Conservation (phyloP, 2,888 invertebrate genomes). For the Luffia ferchaultella region DNA sequence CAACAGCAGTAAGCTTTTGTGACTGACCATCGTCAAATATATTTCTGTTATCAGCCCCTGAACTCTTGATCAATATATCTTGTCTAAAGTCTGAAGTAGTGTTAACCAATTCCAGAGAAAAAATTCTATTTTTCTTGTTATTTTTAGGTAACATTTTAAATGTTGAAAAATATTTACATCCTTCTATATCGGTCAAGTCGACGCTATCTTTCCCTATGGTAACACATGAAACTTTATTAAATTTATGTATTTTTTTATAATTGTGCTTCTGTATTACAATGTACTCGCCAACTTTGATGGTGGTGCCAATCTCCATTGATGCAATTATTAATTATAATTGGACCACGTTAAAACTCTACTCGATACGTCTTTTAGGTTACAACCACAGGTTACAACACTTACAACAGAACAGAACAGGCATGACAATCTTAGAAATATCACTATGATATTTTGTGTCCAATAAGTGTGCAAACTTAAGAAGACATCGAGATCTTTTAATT, state of each 20-base stretch:
- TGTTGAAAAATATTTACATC: constrained; percentile 75
- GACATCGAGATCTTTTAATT: too few species aligned
- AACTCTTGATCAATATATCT: constrained; percentile 70
- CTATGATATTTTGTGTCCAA: too few species aligned
- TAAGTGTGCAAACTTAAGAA: too few species aligned
- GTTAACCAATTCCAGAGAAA: constrained; percentile 60
- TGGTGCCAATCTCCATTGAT: constrained; percentile 20
- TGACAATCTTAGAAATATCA: too few species aligned
- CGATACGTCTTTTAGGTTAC: too few species aligned
- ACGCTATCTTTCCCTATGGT: constrained; percentile 75
- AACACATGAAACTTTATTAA: constrained; percentile 69
- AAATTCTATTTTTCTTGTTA: constrained; percentile 62
- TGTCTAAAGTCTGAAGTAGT: constrained; percentile 55
- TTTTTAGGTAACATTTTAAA: constrained; percentile 77
- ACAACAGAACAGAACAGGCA: too few species aligned
- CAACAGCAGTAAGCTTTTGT: constrained; percentile 83
- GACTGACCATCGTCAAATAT: constrained; percentile 82
- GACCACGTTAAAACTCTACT: not conserved
- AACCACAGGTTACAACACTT: too few species aligned
- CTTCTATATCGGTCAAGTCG: constrained; percentile 71
- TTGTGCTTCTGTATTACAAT: constrained; percentile 80
- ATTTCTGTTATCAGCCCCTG: constrained; percentile 85
- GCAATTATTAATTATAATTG: not conserved
- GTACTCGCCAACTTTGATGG: constrained; percentile 74
- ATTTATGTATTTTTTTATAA: constrained; percentile 79